These are phyloP conservation scores for Tryphoninae sp. DNA, from an alignment of 2,888 invertebrate genomes.

Conservation along the genomic window DNA sequence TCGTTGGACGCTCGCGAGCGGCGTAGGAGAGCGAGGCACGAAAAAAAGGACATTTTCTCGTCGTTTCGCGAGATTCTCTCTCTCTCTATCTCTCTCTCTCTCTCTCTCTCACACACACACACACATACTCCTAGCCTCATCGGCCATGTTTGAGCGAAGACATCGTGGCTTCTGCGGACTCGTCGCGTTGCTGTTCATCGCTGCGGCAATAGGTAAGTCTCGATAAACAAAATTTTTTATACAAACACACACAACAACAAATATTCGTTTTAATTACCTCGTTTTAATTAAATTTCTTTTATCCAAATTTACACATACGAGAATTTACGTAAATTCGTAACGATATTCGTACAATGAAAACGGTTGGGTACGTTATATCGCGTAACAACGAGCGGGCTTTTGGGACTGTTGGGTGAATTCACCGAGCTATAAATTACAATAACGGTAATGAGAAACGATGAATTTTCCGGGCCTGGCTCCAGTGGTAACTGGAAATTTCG, in stretches of 20 bases:
- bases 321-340: background rate
- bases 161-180: conserved; percentile 35
- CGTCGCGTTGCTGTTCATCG: conserved; percentile 41
- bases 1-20: background rate
- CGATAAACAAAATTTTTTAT: background rate
- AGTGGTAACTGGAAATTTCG: conserved; percentile 45
- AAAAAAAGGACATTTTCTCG: background rate
- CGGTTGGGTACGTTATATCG: too few relatives aligned
- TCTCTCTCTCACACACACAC: background rate
- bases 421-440: conserved; percentile 43
- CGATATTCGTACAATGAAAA: too few relatives aligned
- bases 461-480: conserved; percentile 40
- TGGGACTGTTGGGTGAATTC: conserved; percentile 9
- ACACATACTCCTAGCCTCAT: too few relatives aligned
- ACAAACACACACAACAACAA: background rate
- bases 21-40: background rate
- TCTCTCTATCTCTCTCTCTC: background rate
- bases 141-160: conserved; percentile 46
- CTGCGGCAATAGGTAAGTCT: conserved; percentile 54
- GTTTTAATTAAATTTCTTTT: conserved; percentile 15
- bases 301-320: background rate
- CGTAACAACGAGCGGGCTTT: background rate
- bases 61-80: conserved; percentile 21
- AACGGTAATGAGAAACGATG: conserved; percentile 47
- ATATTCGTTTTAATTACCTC: background rate